Conservation (phyloP, 2,888 invertebrate species). For the Dascillus cervinus region DNA sequence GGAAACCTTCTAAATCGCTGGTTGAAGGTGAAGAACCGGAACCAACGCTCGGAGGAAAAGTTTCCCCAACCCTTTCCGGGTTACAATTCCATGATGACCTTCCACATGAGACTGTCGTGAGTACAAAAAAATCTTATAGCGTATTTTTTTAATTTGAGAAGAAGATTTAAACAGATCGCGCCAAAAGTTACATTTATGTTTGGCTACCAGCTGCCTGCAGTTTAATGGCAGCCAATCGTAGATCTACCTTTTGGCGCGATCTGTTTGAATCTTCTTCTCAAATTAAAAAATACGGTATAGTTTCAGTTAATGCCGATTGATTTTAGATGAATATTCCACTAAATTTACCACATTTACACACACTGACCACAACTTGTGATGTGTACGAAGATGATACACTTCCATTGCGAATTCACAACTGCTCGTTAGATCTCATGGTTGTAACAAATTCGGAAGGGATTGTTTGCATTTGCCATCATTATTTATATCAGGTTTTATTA, state of each 20-base stretch:
- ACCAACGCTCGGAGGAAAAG: conserved; percentile 47
- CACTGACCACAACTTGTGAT: conserved; percentile 49
- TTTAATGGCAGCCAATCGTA: too few relatives aligned
- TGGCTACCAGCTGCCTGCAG: too few relatives aligned
- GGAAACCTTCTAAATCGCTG: conserved; percentile 60
- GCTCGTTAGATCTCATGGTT: conserved; percentile 71
- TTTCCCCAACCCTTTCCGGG: conserved; percentile 70
- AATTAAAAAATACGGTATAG: conserved; percentile 2
- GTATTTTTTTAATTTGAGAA: too few relatives aligned
- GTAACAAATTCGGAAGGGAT: conserved; percentile 66
- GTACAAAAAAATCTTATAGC: conserved; percentile 32
- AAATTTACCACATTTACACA: conserved; percentile 64
- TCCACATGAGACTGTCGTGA: conserved; percentile 80
- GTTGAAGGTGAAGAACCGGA: conserved; percentile 57
- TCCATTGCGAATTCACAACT: conserved; percentile 73
- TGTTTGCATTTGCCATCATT: conserved; percentile 75
- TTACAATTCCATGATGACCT: conserved; percentile 80
- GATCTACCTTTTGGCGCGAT: too few relatives aligned
- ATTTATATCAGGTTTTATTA: conserved; percentile 56
- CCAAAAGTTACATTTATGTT: conserved; percentile 1
- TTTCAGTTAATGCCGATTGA: conserved; percentile 1
- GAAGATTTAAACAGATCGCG: too few relatives aligned
- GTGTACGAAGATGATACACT: conserved; percentile 76
- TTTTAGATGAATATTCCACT: conserved; percentile 75
- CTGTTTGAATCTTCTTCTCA: too few relatives aligned